Evolutionary conservation across 1,140 invertebrate species (phyloP).

Genomic region (Streblospio benedicti): DNA sequence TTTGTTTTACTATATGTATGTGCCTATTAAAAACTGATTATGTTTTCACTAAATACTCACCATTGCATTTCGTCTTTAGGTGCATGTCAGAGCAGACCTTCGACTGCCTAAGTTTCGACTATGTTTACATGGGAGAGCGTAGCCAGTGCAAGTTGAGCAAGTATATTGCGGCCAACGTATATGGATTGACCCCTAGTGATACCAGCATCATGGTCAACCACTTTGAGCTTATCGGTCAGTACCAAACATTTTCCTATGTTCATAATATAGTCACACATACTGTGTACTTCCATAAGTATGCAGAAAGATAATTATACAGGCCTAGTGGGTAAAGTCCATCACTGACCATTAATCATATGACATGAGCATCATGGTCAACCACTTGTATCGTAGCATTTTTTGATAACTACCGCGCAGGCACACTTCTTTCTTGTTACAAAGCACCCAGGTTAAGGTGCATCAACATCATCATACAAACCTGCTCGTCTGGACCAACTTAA

Average conservation of each 20-base stretch:
- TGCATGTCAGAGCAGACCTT: slow-evolving; percentile 38
- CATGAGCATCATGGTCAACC: not conserved
- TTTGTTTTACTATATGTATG: no score
- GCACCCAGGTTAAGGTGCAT: not conserved
- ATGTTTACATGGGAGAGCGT: slow-evolving; percentile 25
- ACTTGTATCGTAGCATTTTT: not conserved
- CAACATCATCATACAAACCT: not conserved
- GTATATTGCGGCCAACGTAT: slow-evolving; percentile 36
- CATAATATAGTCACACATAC: not conserved
- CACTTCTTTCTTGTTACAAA: not conserved
- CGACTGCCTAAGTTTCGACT: slow-evolving; percentile 39
- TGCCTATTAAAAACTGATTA: no score
- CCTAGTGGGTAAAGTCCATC: not conserved
- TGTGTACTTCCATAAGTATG: not conserved
- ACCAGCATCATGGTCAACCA: slow-evolving; percentile 32
- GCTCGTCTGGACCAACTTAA: not conserved
- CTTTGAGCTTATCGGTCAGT: slow-evolving; percentile 38
- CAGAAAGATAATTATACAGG: not conserved
- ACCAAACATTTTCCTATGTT: not conserved
- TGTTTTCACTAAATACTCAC: no score
- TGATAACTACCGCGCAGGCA: not conserved
- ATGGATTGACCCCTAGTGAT: slow-evolving; percentile 28
- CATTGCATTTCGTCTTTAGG: no score
- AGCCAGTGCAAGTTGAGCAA: slow-evolving; percentile 37
- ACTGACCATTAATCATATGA: not conserved